A percentile compares a stretch with the other conserved stretches of the same genome.
phyloP scores from a whole-genome alignment of 2,797 vertebrate genomes.

The Australoheros facetus region DNA sequence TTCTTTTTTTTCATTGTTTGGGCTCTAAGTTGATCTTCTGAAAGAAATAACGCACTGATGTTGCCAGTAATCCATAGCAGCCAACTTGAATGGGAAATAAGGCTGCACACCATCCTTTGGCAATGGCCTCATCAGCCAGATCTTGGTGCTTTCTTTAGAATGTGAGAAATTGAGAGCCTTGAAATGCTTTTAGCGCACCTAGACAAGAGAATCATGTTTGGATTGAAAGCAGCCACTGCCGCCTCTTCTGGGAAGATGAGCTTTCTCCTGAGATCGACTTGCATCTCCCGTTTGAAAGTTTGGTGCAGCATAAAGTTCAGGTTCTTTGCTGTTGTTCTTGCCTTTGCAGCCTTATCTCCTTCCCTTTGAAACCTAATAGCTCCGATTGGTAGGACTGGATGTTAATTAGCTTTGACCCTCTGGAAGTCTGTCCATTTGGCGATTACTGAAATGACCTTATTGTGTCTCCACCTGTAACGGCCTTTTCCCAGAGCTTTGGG shows the following conservation, averaged over 20 bases:
- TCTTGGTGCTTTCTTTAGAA: not conserved
- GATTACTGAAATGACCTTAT: not conserved
- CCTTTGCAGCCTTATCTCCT: not conserved
- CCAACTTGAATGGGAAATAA: not conserved
- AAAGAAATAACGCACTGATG: too few species aligned
- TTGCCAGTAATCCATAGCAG: not conserved
- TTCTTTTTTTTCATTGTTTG: too few species aligned
- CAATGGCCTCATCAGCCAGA: not conserved
- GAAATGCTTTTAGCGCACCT: not conserved
- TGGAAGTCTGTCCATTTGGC: not conserved
- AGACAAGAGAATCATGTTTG: not conserved
- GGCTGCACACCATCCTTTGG: not conserved
- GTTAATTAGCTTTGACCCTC: not conserved
- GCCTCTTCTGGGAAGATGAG: not conserved
- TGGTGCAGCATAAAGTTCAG: not conserved
- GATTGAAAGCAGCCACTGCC: not conserved
- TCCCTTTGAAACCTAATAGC: not conserved
- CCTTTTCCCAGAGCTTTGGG: not conserved
- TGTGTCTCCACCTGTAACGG: not conserved
- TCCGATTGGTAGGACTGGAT: rapidly evolving
- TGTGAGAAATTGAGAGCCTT: not conserved
- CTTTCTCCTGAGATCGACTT: not conserved
- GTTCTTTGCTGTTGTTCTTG: not conserved
- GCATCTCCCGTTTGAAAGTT: rapidly evolving
- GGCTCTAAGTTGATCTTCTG: too few species aligned